phyloP scores from a whole-genome alignment of 2,888 invertebrate species.

The Dione juno region DNA sequence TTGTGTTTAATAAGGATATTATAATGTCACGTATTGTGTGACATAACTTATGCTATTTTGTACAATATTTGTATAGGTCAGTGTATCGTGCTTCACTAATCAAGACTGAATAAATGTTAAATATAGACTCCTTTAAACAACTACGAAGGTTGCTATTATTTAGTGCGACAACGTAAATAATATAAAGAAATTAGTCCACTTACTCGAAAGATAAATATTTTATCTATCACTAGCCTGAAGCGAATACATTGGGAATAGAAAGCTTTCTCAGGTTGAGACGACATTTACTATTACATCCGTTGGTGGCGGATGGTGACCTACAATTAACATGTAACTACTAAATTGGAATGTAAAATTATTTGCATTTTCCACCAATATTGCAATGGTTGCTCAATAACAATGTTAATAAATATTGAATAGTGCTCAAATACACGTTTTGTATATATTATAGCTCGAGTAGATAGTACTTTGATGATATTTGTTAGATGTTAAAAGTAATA shows the following conservation, averaged over 20 bases:
- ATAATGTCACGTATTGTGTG: not conserved
- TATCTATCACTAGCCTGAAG: constrained; percentile 2
- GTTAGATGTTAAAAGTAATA: not conserved
- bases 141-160: not conserved
- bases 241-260: constrained; percentile 12
- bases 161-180: not conserved
- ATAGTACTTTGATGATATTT: not conserved
- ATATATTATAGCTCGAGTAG: not conserved
- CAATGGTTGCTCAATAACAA: constrained; percentile 24
- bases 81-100: not conserved
- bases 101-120: not conserved
- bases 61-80: not conserved
- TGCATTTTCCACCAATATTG: constrained; percentile 7
- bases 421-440: constrained; percentile 7
- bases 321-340: constrained; percentile 24
- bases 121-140: not conserved
- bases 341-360: constrained; percentile 31
- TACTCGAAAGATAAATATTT: not conserved
- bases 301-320: constrained; percentile 3
- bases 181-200: not conserved
- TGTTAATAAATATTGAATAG: constrained; percentile 13
- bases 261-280: constrained; percentile 1
- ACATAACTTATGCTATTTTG: not conserved
- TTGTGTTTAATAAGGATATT: constrained; percentile 1
- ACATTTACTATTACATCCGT: constrained; percentile 8